phyloP scores from a whole-genome alignment of 2,797 vertebrate genomes.

The Dendrocincla fuliginosa region DNA sequence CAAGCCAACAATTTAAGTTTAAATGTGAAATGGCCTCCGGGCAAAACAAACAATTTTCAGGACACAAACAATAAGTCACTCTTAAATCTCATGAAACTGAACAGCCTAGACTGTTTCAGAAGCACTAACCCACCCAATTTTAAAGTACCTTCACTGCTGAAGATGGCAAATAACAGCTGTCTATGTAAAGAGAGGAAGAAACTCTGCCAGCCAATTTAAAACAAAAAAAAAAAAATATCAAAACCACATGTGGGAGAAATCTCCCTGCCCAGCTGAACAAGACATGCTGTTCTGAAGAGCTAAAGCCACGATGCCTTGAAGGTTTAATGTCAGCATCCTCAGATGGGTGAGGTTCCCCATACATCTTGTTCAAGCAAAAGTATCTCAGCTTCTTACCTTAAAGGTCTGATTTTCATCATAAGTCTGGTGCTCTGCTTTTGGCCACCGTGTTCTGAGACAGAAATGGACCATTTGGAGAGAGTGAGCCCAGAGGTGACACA shows the following conservation, averaged over 20 bases:
- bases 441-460: background rate
- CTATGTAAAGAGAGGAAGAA: background rate
- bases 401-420: background rate
- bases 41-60: conserved; percentile 8
- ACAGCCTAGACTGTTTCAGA: background rate
- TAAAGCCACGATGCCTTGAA: background rate
- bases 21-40: background rate
- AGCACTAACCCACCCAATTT: background rate
- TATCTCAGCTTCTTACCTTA: background rate
- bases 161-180: background rate
- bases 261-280: background rate
- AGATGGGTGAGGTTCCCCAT: background rate
- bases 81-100: background rate
- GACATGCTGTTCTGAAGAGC: background rate
- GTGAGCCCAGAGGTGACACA: background rate
- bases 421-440: background rate
- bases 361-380: background rate
- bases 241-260: background rate
- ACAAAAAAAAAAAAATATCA: background rate
- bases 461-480: background rate
- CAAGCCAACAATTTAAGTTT: background rate
- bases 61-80: background rate
- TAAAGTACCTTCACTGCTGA: background rate
- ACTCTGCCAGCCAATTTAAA: background rate
- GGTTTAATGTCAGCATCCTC: background rate